These are phyloP conservation scores for Salminus brasiliensis DNA, from an alignment of 2,113 vertebrate species.

Conservation along the genomic window DNA sequence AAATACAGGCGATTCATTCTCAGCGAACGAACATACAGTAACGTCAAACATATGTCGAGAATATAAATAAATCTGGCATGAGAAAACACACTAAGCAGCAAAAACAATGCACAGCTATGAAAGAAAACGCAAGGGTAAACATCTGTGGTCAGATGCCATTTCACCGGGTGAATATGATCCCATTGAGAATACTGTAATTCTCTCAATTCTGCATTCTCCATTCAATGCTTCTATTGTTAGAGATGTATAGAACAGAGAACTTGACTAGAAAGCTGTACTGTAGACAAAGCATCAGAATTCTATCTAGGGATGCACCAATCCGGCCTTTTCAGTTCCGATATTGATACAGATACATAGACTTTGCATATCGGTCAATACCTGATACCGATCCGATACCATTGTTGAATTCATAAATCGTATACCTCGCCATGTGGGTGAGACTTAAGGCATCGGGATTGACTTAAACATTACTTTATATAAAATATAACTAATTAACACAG, in stretches of 20 bases:
- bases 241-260: not conserved
- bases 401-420: too few relatives aligned
- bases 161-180: not conserved
- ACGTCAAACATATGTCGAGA: slow-evolving; percentile 1
- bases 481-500: too few relatives aligned
- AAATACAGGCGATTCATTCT: not conserved
- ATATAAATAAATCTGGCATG: not conserved
- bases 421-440: too few relatives aligned
- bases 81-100: not conserved
- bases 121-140: not conserved
- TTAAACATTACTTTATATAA: too few relatives aligned
- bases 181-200: not conserved
- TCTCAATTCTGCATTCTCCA: not conserved
- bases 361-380: too few relatives aligned
- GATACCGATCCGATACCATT: too few relatives aligned
- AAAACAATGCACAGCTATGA: not conserved
- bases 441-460: too few relatives aligned
- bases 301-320: too few relatives aligned
- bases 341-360: too few relatives aligned
- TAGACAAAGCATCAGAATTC: too few relatives aligned
- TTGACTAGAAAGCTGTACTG: not conserved
- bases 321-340: too few relatives aligned
- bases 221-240: not conserved
- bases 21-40: not conserved
- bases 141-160: slow-evolving; percentile 1